A percentile compares a stretch with the other conserved stretches of the same genome.
Conservation (phyloP, 2,797 vertebrate genomes). For the Arctocebus calabarensis region DNA sequence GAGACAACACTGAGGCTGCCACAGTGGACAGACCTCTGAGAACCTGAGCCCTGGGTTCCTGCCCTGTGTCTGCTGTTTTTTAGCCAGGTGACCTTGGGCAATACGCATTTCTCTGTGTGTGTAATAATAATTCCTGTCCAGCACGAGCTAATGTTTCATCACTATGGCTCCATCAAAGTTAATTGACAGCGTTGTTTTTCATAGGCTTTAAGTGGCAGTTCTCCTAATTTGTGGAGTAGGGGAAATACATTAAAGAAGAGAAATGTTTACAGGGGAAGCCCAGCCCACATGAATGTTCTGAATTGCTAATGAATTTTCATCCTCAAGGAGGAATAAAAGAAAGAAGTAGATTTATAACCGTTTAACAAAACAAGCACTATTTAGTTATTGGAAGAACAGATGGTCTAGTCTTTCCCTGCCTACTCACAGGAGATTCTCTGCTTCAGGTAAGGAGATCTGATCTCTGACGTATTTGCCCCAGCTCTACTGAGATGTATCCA, state of each 20-base stretch:
- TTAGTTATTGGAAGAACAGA: conserved; percentile 71
- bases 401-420: conserved; percentile 57
- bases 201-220: conserved; percentile 55
- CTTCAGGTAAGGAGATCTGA: background rate
- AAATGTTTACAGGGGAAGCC: conserved; percentile 52
- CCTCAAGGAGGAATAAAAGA: conserved; percentile 56
- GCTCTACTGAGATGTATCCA: background rate
- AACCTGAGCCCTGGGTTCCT: background rate
- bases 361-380: conserved; percentile 64
- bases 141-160: background rate
- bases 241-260: conserved; percentile 39
- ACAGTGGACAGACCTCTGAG: background rate
- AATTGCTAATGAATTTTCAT: conserved; percentile 62
- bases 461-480: background rate
- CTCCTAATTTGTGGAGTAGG: conserved; percentile 64
- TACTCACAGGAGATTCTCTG: conserved; percentile 36
- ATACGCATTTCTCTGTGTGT: background rate
- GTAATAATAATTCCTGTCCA: conserved; percentile 11
- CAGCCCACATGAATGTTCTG: conserved; percentile 37
- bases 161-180: conserved; percentile 54
- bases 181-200: conserved; percentile 65
- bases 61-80: background rate
- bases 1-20: background rate
- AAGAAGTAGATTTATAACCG: conserved; percentile 47
- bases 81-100: background rate